Base-by-base conservation (phyloP, 2,888 invertebrate genomes). In the Drosophila lutescens region DNA sequence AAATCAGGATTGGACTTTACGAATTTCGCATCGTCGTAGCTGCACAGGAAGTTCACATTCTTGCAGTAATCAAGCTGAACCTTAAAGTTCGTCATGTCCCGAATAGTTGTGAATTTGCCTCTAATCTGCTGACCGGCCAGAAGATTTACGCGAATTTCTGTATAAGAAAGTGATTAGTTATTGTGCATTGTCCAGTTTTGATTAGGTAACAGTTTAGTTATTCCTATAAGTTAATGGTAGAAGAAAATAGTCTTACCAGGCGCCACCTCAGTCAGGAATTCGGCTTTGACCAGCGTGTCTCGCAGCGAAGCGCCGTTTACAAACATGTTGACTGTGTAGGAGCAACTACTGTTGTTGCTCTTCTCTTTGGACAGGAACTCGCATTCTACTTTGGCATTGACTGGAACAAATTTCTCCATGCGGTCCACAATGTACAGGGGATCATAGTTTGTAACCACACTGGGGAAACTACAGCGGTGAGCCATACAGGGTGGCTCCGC, bases 401-500 rank as follows among this genome's bases (percentile, higher is more conserved):
- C 67, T 1, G 91, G 90, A 72, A 92, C 88, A 80, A 89, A 91
- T 47, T 90, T 91, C 17, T 91, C 91, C 89, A 92, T 90, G 59
- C 90, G 87, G 77, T 91, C 91, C 17, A 91, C 90, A 56, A 92
- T 91, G 69, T 84, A 92, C 80, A 90, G 63, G 36, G 90, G 90
- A 0, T 93, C 93, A 6, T 93, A 94, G 44, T 92, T 91, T 0
- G 95, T 94, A 20, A 93, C 90, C 2, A 96, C 93, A 38, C 94
- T 94, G 38, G 93, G 92, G 55, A 97, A 91, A 0, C 94, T 93
- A 87, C 97, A 96, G 55, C 94, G 93, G 0, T 96, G 92, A 0
- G 96, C 96, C 93, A 96, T 95, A 56, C 94, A 94, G 0, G 96
- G 96, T 20, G 96, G 90, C 4, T 93, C 93, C 90, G 95, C 93